Evolutionary conservation across 2,888 invertebrate genomes (phyloP).

Genomic region (Deladenus siricidicola): DNA sequence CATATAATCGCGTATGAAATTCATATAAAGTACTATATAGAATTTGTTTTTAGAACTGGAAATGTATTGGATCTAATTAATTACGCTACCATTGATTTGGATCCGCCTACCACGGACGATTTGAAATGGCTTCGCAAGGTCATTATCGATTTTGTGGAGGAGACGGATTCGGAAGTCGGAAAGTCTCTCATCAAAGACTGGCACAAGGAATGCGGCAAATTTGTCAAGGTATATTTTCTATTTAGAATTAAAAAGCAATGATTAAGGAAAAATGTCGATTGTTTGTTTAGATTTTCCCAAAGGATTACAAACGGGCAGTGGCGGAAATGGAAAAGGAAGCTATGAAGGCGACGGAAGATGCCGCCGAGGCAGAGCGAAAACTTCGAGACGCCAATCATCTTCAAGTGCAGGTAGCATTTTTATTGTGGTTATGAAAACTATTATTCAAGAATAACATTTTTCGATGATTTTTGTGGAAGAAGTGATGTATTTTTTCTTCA

Average conservation of each 20-base stretch:
- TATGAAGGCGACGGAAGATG: constrained; percentile 14
- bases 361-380: constrained; percentile 9
- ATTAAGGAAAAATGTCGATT: background rate
- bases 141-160: constrained; percentile 73
- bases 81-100: constrained; percentile 83
- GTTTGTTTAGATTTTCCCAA: constrained; percentile 82
- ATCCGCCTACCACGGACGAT: constrained; percentile 71
- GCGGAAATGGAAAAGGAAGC: constrained; percentile 60
- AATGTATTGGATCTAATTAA: constrained; percentile 65
- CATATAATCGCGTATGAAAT: too few species aligned
- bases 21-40: too few species aligned
- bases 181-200: constrained; percentile 70
- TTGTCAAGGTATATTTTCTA: constrained; percentile 64
- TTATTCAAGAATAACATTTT: too few species aligned
- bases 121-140: constrained; percentile 68
- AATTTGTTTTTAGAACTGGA: constrained; percentile 22
- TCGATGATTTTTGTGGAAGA: too few species aligned
- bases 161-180: constrained; percentile 81
- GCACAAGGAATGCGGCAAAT: constrained; percentile 69
- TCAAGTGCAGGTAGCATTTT: constrained; percentile 3
- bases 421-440: background rate
- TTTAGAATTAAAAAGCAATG: background rate
- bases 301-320: constrained; percentile 85
- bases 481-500: too few species aligned
- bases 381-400: constrained; percentile 2